Base-by-base conservation (phyloP, 2,888 invertebrate species). In the Latrodectus hesperus region DNA sequence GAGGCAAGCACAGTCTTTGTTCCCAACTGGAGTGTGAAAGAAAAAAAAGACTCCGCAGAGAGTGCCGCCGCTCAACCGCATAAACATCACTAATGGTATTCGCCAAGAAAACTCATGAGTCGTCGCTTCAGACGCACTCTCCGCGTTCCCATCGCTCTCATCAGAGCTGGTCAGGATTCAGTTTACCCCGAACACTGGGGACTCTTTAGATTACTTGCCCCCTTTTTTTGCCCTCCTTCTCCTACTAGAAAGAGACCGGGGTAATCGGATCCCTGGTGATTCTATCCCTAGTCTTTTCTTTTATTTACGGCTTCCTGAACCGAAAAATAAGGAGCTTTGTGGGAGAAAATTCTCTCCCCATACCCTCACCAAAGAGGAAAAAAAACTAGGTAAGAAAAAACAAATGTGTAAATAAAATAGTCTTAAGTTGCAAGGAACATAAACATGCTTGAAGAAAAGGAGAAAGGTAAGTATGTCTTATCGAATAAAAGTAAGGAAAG, bases 291-390 rank as follows among this genome's bases (percentile, higher is more conserved):
- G 70, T 70, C 72, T 72, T 74, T 81, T 81, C 81, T 67, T 60
- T 81, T 81, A 81, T 81, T 81, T 81, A 81, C 81, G 81, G 81
- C 64, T 81, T 81, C 81, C 74, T 81, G 81, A 81, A 81, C 81
- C 81, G 81, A 81, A 81, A 81, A 81, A 81, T 81, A 81, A 81
- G 81, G 73, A 81, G 81, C 81, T 74, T 68, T 74, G 67, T 74
- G 81, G 74, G 68, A 74, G 65, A 51, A 67, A 68, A 74, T 71
- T 71, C 71, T 71, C 70, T n/a, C 60, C 60, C n/a, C 60, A 60
- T 16, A 60, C 12, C 60, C 16, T 60, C 60, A 60, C 12, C 12
- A 60, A 60, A n/a, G 14, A n/a, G 60, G 55, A 55, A 60, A 60
- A n/a, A 60, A 55, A 10, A n/a, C 12, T 16, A n/a, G n/a, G 60